These are phyloP conservation scores for Epinotia ramella DNA, from an alignment of 2,888 invertebrate genomes.

Conservation along the genomic window DNA sequence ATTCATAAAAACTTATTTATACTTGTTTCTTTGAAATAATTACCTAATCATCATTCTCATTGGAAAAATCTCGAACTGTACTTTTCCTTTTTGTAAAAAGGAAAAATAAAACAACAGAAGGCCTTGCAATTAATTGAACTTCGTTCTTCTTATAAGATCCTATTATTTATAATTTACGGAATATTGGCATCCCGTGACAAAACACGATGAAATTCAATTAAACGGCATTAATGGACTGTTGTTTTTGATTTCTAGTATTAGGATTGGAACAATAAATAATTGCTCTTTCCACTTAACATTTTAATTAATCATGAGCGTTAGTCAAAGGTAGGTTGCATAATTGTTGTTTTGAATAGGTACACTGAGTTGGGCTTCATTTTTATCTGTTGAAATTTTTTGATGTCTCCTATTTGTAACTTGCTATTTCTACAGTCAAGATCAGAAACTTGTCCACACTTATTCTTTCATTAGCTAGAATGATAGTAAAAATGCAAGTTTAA, in stretches of 20 bases:
- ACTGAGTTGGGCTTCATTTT: too few species aligned
- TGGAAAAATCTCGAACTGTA: background rate
- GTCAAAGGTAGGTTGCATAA: background rate
- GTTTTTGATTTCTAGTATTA: slow-evolving; percentile 49
- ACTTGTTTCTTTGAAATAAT: background rate
- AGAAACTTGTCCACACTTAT: background rate
- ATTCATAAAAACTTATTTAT: background rate
- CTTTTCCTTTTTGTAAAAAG: too few species aligned
- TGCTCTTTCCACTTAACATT: slow-evolving; percentile 47
- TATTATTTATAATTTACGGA: slow-evolving; percentile 22
- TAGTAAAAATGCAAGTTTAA: too few species aligned
- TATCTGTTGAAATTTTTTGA: background rate
- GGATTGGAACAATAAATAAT: slow-evolving; percentile 48
- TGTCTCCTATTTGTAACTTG: too few species aligned
- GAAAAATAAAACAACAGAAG: background rate
- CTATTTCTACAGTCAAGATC: background rate
- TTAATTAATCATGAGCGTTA: slow-evolving; percentile 22
- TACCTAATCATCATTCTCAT: background rate
- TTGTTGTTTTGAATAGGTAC: background rate
- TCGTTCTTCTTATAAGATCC: slow-evolving; percentile 10
- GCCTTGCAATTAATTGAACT: slow-evolving; percentile 32
- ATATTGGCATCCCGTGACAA: slow-evolving; percentile 29
- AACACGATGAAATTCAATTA: slow-evolving; percentile 49
- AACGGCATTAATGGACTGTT: slow-evolving; percentile 51
- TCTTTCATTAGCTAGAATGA: background rate